Evolutionary conservation across 2,888 invertebrate species (phyloP).

Genomic region (Sinohyriopsis cumingii): DNA sequence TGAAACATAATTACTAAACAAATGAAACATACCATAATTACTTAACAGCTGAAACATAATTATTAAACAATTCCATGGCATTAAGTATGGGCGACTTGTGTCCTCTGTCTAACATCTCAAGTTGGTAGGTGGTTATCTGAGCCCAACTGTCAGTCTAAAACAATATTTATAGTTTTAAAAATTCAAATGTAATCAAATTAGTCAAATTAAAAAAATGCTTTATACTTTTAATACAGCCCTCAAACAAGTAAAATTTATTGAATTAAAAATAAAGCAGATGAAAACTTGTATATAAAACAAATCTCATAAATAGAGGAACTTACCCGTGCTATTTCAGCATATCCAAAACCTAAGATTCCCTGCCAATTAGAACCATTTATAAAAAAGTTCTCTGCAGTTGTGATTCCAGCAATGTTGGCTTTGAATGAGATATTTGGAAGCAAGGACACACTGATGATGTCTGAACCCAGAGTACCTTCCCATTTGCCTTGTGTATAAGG

Average conservation of each 20-base stretch:
- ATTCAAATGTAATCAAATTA: too few relatives aligned
- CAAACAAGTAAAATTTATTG: too few relatives aligned
- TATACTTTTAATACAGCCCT: too few relatives aligned
- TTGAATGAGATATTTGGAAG: constrained; percentile 72
- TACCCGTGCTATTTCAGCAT: constrained; percentile 68
- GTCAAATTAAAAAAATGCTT: too few relatives aligned
- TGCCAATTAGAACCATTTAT: constrained; percentile 79
- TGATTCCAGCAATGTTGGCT: constrained; percentile 76
- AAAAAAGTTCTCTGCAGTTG: constrained; percentile 76
- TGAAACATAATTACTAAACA: neutral
- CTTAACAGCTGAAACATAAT: neutral
- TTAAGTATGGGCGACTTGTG: too few relatives aligned
- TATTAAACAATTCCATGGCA: neutral
- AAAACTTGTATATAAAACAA: neutral
- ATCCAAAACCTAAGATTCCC: constrained; percentile 78
- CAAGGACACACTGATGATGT: constrained; percentile 72
- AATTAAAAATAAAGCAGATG: neutral
- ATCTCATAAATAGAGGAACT: constrained; percentile 9
- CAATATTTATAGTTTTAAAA: too few relatives aligned
- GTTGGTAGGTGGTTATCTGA: too few relatives aligned
- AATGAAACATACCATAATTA: neutral
- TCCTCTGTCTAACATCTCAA: too few relatives aligned
- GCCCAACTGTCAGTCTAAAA: too few relatives aligned
- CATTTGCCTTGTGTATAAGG: constrained; percentile 78
- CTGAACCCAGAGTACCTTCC: constrained; percentile 74